These are phyloP conservation scores for Picus viridis DNA, from an alignment of 2,797 vertebrate species.

Conservation along the genomic window DNA sequence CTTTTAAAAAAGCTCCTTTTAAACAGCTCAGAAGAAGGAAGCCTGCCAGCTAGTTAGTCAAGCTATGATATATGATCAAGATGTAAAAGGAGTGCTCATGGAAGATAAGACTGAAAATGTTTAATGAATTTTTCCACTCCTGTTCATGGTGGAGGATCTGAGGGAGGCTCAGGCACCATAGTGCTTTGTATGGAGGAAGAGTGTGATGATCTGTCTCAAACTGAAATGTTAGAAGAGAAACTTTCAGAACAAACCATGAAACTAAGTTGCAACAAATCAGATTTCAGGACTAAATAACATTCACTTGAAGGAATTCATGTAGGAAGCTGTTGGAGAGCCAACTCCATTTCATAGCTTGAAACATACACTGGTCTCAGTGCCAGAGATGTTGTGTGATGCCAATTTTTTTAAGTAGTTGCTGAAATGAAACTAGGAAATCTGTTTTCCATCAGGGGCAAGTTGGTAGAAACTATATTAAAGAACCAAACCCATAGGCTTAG, in stretches of 20 bases:
- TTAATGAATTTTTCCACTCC: conserved; percentile 50
- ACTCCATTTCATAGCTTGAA: not conserved
- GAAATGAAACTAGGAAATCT: not conserved
- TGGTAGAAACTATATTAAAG: not conserved
- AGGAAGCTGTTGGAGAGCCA: not conserved
- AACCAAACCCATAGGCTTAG: not conserved
- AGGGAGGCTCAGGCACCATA: not conserved
- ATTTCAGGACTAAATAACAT: not conserved
- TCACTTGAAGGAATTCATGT: not conserved
- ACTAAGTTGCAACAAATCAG: not conserved
- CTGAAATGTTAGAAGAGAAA: not conserved
- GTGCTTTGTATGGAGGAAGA: not conserved
- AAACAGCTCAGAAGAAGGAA: conserved; percentile 22
- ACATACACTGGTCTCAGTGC: not conserved
- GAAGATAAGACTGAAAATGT: conserved; percentile 46
- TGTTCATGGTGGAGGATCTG: conserved; percentile 39
- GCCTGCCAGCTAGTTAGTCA: conserved; percentile 50
- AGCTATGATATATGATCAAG: conserved; percentile 53
- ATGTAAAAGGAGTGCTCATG: conserved; percentile 46
- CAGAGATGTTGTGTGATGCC: not conserved
- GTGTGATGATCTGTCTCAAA: not conserved
- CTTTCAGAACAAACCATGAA: not conserved
- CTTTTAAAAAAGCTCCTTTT: not conserved
- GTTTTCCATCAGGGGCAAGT: not conserved
- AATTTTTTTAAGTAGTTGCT: not conserved